Base-by-base conservation (phyloP, 1,140 invertebrate species). In the Bombus haemorrhoidalis region DNA sequence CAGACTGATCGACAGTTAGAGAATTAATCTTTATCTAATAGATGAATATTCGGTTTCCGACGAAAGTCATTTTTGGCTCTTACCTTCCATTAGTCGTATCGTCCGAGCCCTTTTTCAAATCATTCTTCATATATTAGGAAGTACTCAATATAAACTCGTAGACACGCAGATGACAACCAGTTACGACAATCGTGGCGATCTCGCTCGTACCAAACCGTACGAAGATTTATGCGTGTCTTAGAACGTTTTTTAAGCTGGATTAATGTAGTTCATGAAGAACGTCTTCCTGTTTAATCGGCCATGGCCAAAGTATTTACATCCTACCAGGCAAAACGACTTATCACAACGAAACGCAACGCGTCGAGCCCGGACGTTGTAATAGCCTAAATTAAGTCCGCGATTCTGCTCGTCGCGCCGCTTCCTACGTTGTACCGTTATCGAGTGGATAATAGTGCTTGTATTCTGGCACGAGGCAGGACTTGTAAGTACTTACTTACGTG, bases 301-400 rank as follows among this genome's bases (percentile, higher is more conserved):
- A 41, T 74, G 59, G 68, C 25, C 66, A 57, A 37, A 28, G 62
- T 82, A 69, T 53, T 90, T 86, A 78, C 85, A 85, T 89, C 86
- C 89, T 87, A 88, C 87, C 86, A 80, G 79, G 84, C 87, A 73
- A 73, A 92, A 87, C 88, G 89, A 91, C 81, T 91, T 92, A 90
- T 86, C 78, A 81, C 84, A 83, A 77, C 84, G 86, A 77, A 81
- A 86, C 75, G 86, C 81, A 76, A 53, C 68, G 59, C 69, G 83
- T 81, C 78, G 57, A 71, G 69, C 57, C 73, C 85, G 80, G 80
- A 76, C 78, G 47, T 69, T 37, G 88, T 91, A 93, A 92, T 90
- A 89, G 89, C 69, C 87, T 87, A 88, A 92, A 92, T 92, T 89
- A 87, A 91, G 88, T 88, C 47, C 39, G 77, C 83, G 85, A 34